Percentiles rank a stretch among this genome's conserved stretches.
Evolutionary conservation across 2,113 vertebrate species (phyloP).

Genomic region (Lycocorax pyrrhopterus): DNA sequence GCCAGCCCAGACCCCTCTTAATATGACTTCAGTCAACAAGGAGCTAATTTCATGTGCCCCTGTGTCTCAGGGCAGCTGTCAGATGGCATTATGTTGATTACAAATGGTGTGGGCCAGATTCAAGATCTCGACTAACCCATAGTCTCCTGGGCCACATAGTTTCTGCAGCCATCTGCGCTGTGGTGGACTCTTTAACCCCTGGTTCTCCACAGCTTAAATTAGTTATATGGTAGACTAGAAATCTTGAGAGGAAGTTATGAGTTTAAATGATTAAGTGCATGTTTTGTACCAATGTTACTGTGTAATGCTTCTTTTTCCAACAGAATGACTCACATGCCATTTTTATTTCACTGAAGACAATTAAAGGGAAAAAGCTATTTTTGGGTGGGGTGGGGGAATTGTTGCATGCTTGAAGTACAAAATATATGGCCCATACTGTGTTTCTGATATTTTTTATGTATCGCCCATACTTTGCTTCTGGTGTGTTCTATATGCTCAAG

Average conservation of each 20-base stretch:
- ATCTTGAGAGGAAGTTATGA: slow-evolving; percentile 9
- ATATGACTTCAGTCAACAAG: slow-evolving; percentile 8
- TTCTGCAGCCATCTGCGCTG: not conserved
- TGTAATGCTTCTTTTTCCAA: slow-evolving; percentile 21
- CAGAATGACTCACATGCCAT: not conserved
- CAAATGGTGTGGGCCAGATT: slow-evolving; percentile 1
- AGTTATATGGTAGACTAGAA: not conserved
- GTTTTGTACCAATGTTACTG: slow-evolving; percentile 31
- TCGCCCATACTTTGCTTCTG: not conserved
- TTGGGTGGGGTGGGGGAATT: not conserved
- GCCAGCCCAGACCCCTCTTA: not conserved
- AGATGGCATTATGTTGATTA: slow-evolving; percentile 48
- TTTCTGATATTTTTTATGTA: not conserved
- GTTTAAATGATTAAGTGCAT: slow-evolving; percentile 36
- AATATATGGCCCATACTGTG: not conserved
- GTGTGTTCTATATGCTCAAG: not conserved
- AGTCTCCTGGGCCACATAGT: not conserved
- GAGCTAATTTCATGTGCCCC: not conserved
- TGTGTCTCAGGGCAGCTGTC: slow-evolving; percentile 29
- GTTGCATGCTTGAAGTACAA: slow-evolving; percentile 15
- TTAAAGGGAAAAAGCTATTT: not conserved
- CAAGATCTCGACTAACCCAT: not conserved
- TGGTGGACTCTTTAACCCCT: slow-evolving; percentile 15
- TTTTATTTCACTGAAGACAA: slow-evolving; percentile 7
- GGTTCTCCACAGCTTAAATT: not conserved